Conservation (phyloP, 1,140 invertebrate genomes). For the Phthorimaea operculella region DNA sequence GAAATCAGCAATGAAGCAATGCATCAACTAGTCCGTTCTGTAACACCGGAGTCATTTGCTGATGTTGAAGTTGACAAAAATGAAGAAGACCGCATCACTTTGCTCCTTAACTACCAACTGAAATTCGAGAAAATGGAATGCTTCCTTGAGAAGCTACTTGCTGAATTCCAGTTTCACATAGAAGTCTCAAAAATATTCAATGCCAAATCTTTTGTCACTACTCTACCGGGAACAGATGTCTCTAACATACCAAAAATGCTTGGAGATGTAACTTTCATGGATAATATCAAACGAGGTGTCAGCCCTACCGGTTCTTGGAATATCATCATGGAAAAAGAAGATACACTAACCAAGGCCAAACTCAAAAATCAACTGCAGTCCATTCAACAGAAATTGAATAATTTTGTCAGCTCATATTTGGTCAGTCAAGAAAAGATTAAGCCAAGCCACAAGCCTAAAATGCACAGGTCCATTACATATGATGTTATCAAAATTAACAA, state of each 20-base stretch:
- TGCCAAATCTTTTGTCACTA: conserved; percentile 28
- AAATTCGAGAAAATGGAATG: conserved; percentile 47
- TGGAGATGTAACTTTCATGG: conserved; percentile 21
- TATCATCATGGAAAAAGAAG: conserved; percentile 45
- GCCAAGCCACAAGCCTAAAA: background rate
- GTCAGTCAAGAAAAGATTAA: conserved; percentile 16
- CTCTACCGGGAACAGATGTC: conserved; percentile 24
- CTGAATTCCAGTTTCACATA: conserved; percentile 54
- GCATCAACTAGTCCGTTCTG: conserved; percentile 22
- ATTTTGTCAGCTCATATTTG: conserved; percentile 36
- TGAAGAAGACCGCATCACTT: conserved; percentile 35
- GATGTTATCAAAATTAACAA: conserved; percentile 21
- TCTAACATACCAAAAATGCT: conserved; percentile 25
- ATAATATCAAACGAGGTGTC: conserved; percentile 20
- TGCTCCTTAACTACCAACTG: conserved; percentile 42
- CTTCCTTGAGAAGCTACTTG: conserved; percentile 39
- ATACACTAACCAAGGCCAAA: conserved; percentile 34
- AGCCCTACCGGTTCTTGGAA: conserved; percentile 45
- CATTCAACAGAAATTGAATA: conserved; percentile 39
- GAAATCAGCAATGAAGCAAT: conserved; percentile 15
- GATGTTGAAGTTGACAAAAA: conserved; percentile 48
- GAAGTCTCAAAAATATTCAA: conserved; percentile 51
- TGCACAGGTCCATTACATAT: conserved; percentile 18
- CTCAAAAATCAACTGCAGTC: conserved; percentile 41
- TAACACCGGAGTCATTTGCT: conserved; percentile 44